These are phyloP conservation scores for Selene dorsalis DNA, from an alignment of 2,797 vertebrate genomes.

Conservation along the genomic window DNA sequence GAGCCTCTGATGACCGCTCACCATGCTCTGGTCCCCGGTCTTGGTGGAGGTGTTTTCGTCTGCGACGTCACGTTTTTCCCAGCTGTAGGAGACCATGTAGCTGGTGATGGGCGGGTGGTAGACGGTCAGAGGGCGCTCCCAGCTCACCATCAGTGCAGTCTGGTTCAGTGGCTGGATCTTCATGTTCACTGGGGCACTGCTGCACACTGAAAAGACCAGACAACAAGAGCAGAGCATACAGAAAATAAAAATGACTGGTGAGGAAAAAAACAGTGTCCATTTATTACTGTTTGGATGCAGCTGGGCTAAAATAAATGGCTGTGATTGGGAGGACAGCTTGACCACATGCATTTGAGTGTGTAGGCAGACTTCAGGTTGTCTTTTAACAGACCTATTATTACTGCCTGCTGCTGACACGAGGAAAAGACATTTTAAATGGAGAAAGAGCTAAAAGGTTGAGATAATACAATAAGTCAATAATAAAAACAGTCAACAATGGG, in stretches of 20 bases:
- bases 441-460: slow-evolving; percentile 34
- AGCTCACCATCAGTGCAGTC: slow-evolving; percentile 93
- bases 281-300: slow-evolving; percentile 15
- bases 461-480: slow-evolving; percentile 71
- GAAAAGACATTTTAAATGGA: slow-evolving; percentile 62
- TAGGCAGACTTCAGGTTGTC: slow-evolving; percentile 30
- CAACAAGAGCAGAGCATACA: not conserved
- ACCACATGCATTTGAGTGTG: slow-evolving; percentile 47
- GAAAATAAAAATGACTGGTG: slow-evolving; percentile 13
- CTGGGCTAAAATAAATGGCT: slow-evolving; percentile 34
- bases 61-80: slow-evolving; percentile 93
- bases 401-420: slow-evolving; percentile 59
- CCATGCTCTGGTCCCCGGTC: slow-evolving; percentile 94
- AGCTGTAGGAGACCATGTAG: slow-evolving; percentile 98
- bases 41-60: slow-evolving; percentile 97
- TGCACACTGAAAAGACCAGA: slow-evolving; percentile 87
- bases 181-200: slow-evolving; percentile 95
- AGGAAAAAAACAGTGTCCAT: not conserved
- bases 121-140: slow-evolving; percentile 91
- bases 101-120: slow-evolving; percentile 97
- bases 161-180: slow-evolving; percentile 95
- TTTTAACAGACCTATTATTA: slow-evolving; percentile 72
- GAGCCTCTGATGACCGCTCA: slow-evolving; percentile 74
- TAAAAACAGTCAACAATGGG: slow-evolving; percentile 58
- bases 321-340: slow-evolving; percentile 40